Evolutionary conservation across 2,113 vertebrate genomes (phyloP), one percentile per base, ranked within the genome.

Genomic region (Oxyruncus cristatus): DNA sequence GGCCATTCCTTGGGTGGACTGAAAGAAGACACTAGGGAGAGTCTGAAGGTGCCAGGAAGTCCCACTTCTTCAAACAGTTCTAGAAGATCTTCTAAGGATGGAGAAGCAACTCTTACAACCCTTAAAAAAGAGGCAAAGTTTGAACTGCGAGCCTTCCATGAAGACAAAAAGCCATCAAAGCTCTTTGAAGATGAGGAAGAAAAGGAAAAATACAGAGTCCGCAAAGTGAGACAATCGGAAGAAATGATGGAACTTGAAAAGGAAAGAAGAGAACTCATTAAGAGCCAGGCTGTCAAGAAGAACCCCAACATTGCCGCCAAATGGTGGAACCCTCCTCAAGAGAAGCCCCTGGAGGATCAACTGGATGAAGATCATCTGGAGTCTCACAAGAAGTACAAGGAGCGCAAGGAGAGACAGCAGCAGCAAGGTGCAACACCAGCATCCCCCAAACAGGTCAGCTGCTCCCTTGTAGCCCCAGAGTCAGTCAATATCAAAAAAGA

Each of bases 261-360:
- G 55, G 99, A 99, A 85, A 98, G 99, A 58, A 97, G 98, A 74
- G 99, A 99, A 66, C 98, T 99, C 67, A 99, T 99, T 91, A 98
- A 97, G 93, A 99, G 98, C 82, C 99, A 99, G 98, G 99, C 99
- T 0, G 98, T 99, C 72, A 99, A 99, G 98, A 99, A 99, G 84
- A 99, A 99, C 35, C 99, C 99, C 1, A 98, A 95, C 50, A 99
- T 99, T 41, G 99, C 99, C 0, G 96, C 98, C 15, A 99, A 99
- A 80, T 99, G 99, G 99, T 99, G 99, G 99, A 99, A 99, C 58
- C 99, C 99, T 61, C 99, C 99, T 18, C 99, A 99, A 27, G 99
- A 99, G 94, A 99, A 98, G 88, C 94, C 95, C 32, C 52, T 99
- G 33, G 99, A 99, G 88, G 98, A 99, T n/a, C 99, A 99, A 85